phyloP scores from a whole-genome alignment of 2,888 invertebrate species.

The Prosapia bicincta region DNA sequence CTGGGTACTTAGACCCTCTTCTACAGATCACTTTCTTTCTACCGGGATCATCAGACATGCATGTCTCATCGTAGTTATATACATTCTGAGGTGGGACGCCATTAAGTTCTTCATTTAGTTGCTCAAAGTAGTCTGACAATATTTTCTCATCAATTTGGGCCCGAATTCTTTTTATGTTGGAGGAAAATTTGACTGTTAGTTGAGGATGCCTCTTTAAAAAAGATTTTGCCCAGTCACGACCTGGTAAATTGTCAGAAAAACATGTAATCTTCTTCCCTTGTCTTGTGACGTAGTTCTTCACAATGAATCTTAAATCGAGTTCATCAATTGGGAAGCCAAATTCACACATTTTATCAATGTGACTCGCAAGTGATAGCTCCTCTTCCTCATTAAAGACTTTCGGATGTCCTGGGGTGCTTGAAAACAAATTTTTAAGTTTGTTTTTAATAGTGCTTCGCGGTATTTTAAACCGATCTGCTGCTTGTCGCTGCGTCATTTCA shows the following conservation, averaged over 20 bases:
- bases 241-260: background rate
- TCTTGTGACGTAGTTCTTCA: background rate
- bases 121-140: background rate
- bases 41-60: conserved; percentile 43
- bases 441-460: conserved; percentile 16
- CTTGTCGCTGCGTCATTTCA: conserved; percentile 17
- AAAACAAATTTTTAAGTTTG: conserved; percentile 3
- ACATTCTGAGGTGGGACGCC: background rate
- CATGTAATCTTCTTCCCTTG: background rate
- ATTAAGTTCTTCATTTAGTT: background rate
- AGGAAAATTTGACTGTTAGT: background rate
- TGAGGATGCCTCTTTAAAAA: background rate
- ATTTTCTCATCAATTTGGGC: background rate
- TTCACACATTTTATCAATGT: conserved; percentile 13
- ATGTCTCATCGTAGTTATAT: background rate
- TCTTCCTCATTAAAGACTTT: background rate
- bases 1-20: conserved; percentile 42
- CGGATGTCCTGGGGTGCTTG: no score
- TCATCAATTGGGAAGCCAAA: background rate
- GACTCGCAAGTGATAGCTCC: background rate
- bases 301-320: background rate
- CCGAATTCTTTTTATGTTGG: background rate
- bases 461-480: background rate
- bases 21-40: conserved; percentile 38
- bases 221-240: background rate